Evolutionary conservation across 2,888 invertebrate species (phyloP).

Genomic region (Nomada ruficornis): DNA sequence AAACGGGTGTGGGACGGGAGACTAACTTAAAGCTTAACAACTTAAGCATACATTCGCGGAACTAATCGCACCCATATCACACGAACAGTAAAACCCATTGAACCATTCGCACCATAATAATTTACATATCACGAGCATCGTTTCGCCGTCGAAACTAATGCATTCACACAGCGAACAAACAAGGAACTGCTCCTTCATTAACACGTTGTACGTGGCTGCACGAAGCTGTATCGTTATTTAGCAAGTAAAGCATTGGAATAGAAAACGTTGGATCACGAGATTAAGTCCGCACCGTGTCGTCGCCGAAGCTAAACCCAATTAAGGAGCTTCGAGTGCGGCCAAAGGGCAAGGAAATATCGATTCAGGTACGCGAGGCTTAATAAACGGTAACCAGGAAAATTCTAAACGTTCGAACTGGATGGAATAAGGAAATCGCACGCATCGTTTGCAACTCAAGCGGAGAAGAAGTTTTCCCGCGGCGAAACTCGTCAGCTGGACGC

Average conservation of each 20-base stretch:
- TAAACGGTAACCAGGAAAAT: background rate
- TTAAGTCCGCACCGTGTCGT: background rate
- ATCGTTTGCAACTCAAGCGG: no score
- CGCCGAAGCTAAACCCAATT: background rate
- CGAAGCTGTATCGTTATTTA: no score
- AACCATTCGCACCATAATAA: conserved; percentile 1
- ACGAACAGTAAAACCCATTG: background rate
- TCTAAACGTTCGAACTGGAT: background rate
- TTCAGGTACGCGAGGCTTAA: background rate
- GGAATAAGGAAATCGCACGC: conserved; percentile 22
- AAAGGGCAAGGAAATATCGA: background rate
- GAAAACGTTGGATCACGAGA: background rate
- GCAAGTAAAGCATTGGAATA: no score
- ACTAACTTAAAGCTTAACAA: conserved; percentile 25
- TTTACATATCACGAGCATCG: conserved; percentile 15
- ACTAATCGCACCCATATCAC: conserved; percentile 10
- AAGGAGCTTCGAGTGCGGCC: background rate
- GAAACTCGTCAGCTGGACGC: no score
- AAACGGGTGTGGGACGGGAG: conserved; percentile 20
- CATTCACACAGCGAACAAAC: background rate
- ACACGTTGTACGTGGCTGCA: background rate
- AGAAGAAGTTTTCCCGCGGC: background rate
- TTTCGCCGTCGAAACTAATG: background rate
- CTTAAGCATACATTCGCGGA: conserved; percentile 24
- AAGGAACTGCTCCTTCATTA: background rate